Conservation (phyloP, 64 coral and sea anemone genomes). For the Montipora sp. region DNA sequence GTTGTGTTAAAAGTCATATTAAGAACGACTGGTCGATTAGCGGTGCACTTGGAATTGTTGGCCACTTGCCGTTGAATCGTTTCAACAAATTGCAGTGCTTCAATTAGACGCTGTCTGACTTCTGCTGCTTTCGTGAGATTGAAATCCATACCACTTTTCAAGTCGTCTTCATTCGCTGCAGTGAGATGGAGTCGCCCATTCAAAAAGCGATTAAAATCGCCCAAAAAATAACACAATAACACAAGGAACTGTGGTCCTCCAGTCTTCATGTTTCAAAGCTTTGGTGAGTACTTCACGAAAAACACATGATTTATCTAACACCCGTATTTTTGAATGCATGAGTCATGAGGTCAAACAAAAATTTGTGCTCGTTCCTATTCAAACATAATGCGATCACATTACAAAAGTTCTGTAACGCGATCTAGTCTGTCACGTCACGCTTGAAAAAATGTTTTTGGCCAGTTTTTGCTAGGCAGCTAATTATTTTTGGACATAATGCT, state of each 20-base stretch:
- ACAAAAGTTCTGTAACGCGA: slow-evolving; percentile 29
- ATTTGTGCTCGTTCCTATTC: background rate
- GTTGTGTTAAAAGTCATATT: slow-evolving; percentile 42
- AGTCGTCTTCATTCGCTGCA: background rate
- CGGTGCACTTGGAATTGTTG: background rate
- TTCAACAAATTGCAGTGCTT: slow-evolving; percentile 49
- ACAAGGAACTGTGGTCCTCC: background rate
- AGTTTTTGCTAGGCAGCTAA: too few species aligned
- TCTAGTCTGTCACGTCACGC: background rate
- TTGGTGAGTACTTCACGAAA: background rate
- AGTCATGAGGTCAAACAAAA: slow-evolving; percentile 14
- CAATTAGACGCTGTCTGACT: background rate
- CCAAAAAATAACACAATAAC: background rate
- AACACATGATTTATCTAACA: background rate
- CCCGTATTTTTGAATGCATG: too few species aligned
- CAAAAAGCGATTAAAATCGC: slow-evolving; percentile 8
- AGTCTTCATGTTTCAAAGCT: background rate
- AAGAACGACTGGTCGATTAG: slow-evolving; percentile 42
- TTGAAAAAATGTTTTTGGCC: too few species aligned
- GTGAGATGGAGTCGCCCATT: background rate
- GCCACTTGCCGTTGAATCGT: slow-evolving; percentile 46
- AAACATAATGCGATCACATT: background rate
- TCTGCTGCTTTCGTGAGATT: background rate
- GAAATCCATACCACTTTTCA: background rate
- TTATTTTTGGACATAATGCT: too few species aligned